Percentiles rank a stretch among this genome's conserved stretches.
These are phyloP conservation scores for Pantelozetes paolii DNA, from an alignment of 2,888 invertebrate species.

Conservation along the genomic window DNA sequence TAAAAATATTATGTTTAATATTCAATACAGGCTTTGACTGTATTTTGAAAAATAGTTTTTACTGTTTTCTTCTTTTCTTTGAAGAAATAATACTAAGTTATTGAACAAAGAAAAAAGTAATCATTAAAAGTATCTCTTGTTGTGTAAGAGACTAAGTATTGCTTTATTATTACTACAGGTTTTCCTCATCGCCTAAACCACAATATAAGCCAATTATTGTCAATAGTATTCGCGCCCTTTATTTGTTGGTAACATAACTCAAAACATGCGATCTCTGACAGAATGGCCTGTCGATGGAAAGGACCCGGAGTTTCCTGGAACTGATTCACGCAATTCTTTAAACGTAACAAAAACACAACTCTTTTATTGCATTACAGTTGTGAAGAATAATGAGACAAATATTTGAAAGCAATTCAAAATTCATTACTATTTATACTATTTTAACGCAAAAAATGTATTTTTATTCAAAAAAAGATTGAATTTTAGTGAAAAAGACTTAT, in stretches of 20 bases:
- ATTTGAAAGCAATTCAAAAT: no score
- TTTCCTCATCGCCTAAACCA: conserved; percentile 23
- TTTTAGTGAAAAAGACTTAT: no score
- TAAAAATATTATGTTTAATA: no score
- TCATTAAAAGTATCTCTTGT: background rate
- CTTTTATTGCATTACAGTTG: background rate
- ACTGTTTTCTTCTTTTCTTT: background rate
- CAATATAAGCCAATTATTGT: conserved; percentile 32
- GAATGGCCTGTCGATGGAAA: background rate
- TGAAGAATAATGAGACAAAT: no score
- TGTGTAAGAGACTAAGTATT: no score
- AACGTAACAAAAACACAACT: background rate
- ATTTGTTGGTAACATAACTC: background rate
- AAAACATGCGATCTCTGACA: background rate
- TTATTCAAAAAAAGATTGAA: no score
- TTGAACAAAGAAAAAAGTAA: background rate
- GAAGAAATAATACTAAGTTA: background rate
- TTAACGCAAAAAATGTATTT: no score
- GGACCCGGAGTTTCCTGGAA: conserved; percentile 14
- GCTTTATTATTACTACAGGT: no score
- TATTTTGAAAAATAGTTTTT: no score
- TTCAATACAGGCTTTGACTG: no score
- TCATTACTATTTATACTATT: no score
- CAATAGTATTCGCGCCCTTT: conserved; percentile 8
- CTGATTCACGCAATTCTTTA: conserved; percentile 10